phyloP scores from a whole-genome alignment of 2,888 invertebrate species.

The Bugula neritina region DNA sequence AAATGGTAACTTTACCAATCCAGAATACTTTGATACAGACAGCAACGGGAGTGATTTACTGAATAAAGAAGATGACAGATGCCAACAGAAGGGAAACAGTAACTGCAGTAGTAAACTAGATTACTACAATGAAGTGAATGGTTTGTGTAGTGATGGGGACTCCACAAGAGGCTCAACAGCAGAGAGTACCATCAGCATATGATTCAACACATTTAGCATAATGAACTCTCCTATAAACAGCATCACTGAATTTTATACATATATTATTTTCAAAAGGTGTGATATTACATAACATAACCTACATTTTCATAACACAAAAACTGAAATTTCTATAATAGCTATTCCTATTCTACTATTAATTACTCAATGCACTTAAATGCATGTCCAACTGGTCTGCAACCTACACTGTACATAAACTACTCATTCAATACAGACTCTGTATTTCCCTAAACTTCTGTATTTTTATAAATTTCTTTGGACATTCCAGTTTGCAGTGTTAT shows the following conservation, averaged over 20 bases:
- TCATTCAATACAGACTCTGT: too few relatives aligned
- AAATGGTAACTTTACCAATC: conserved; percentile 17
- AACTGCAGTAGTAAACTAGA: background rate
- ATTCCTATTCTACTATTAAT: background rate
- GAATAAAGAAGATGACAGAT: conserved; percentile 9
- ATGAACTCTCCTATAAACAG: background rate
- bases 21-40: conserved; percentile 23
- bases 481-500: too few relatives aligned
- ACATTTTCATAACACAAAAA: background rate
- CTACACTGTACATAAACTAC: too few relatives aligned
- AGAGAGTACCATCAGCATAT: conserved; percentile 12
- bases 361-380: too few relatives aligned
- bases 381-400: too few relatives aligned
- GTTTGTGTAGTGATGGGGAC: conserved; percentile 2
- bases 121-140: conserved; percentile 4
- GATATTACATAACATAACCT: background rate
- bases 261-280: background rate
- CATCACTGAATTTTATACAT: background rate
- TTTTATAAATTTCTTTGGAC: too few relatives aligned
- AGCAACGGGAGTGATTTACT: conserved; percentile 13
- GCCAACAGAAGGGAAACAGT: background rate
- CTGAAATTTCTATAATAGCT: background rate
- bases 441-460: too few relatives aligned
- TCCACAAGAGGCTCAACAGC: conserved; percentile 22
- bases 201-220: background rate